These are phyloP conservation scores for Apus apus DNA, from an alignment of 2,113 vertebrate genomes.

Conservation along the genomic window DNA sequence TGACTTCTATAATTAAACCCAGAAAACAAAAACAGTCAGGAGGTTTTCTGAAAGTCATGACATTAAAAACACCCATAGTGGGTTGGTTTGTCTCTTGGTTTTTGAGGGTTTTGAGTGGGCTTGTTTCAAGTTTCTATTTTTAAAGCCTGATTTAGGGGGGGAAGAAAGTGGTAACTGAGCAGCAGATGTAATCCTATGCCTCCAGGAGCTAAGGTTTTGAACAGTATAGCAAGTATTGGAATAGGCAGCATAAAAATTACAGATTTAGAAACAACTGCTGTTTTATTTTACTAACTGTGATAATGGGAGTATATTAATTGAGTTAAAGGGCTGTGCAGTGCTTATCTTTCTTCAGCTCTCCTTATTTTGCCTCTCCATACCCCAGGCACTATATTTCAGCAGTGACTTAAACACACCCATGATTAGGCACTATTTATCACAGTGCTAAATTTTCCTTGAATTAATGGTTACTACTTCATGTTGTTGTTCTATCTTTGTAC, in stretches of 20 bases:
- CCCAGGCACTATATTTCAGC: not conserved
- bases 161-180: not conserved
- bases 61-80: not conserved
- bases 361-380: not conserved
- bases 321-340: not conserved
- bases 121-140: not conserved
- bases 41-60: constrained; percentile 8
- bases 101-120: not conserved
- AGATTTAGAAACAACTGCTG: not conserved
- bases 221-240: not conserved
- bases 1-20: not conserved
- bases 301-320: not conserved
- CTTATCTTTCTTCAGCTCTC: not conserved
- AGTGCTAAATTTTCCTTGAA: not conserved
- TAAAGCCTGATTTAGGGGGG: not conserved
- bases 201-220: not conserved
- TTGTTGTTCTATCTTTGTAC: constrained; percentile 12
- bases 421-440: not conserved
- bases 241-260: not conserved
- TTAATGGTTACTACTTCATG: not conserved
- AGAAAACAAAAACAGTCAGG: not conserved
- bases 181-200: not conserved
- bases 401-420: not conserved
- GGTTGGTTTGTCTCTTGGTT: not conserved
- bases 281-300: not conserved